Evolutionary conservation across 2,797 vertebrate species (phyloP).

Genomic region (Tinamus major): DNA sequence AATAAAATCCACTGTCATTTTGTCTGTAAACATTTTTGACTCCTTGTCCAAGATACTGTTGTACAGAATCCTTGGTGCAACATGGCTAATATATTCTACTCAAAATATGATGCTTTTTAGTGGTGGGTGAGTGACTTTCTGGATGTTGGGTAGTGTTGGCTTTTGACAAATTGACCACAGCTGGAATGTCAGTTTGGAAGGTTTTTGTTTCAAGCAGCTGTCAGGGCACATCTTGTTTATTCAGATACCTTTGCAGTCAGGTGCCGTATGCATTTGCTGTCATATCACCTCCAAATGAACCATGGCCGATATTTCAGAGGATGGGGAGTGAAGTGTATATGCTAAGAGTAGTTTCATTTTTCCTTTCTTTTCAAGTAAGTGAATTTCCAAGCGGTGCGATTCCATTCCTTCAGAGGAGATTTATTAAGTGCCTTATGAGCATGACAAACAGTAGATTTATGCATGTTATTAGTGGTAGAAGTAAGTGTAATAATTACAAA

Average conservation of each 20-base stretch:
- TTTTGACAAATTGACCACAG: slow-evolving; percentile 6
- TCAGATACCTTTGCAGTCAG: slow-evolving; percentile 42
- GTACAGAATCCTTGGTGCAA: neutral
- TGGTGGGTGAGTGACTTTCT: neutral
- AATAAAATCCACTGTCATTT: neutral
- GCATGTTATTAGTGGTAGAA: slow-evolving; percentile 18
- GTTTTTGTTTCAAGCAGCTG: slow-evolving; percentile 61
- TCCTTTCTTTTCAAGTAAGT: neutral
- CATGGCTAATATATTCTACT: neutral
- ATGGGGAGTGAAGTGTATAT: neutral
- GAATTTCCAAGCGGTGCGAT: neutral
- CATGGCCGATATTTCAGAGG: slow-evolving; percentile 13
- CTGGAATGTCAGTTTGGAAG: slow-evolving; percentile 31
- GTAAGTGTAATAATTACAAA: slow-evolving; percentile 30
- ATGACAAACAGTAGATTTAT: slow-evolving; percentile 38
- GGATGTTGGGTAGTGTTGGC: neutral
- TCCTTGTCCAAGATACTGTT: neutral
- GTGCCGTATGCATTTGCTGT: slow-evolving; percentile 59
- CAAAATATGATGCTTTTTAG: neutral
- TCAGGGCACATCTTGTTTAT: slow-evolving; percentile 50
- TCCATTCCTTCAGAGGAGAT: neutral
- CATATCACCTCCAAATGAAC: slow-evolving; percentile 47
- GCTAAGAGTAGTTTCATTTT: slow-evolving; percentile 50
- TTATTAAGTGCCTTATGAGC: slow-evolving; percentile 32
- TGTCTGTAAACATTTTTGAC: neutral